Base-by-base conservation (phyloP, 1,140 invertebrate genomes). In the Drosophila sechellia region DNA sequence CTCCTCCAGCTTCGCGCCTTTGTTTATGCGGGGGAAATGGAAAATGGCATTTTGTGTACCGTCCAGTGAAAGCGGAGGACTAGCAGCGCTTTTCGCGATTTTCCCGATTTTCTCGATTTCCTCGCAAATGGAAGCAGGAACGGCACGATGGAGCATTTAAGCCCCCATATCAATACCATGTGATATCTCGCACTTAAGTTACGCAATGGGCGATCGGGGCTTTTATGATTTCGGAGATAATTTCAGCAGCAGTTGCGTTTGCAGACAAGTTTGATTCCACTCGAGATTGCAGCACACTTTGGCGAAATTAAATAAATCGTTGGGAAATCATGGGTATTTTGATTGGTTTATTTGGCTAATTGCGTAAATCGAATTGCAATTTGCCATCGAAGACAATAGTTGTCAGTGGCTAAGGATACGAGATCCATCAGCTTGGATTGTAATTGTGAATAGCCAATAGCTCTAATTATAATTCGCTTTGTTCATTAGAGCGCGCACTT, bases 11-110 rank as follows among this genome's bases (percentile, higher is more conserved):
- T 70, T 69, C 64, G 56, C 43, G 27, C 48, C 56, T 69, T 70
- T 70, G 64, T 55, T 71, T 71, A 49, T 57, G 64, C 45, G 42
- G 49, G 34, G 43, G 8, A 42, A 42, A 42, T 39, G 40, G 40
- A 22, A 42, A 31, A 31, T 46, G 49, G 56, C 58, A 63, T 48
- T 22, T 22, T 22, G 20, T 46, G 13, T 12, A 46, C 69, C 69
- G 59, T 71, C 34, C 45, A 71, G 55, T 78, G 59, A 70, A 79
- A 56, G 70, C 77, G 64, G 64, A 68, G 49, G 56, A 58, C 56
- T 37, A 17, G 56, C 31, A 58, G 50, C 50, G 50, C 34, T 39
- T 22, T 53, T 53, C 50, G 34, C 34, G 34, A 31, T 31, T 31
- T 31, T 31, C 31, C 0, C 31, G 31, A 27, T 27, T 27, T 27